Evolutionary conservation across 2,888 invertebrate species (phyloP).

Genomic region (Nowickia ferox): DNA sequence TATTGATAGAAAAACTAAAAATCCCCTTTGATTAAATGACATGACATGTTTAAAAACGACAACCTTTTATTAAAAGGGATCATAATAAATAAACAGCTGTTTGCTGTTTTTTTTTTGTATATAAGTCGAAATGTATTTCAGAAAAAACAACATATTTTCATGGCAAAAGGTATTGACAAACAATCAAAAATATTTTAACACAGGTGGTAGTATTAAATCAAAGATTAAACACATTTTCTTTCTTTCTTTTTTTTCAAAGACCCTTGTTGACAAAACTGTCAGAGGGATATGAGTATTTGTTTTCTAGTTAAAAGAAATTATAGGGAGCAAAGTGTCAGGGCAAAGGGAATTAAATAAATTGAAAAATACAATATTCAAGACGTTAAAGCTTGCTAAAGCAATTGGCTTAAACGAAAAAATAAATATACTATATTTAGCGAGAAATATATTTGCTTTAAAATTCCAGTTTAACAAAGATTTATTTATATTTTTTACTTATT

Average conservation of each 20-base stretch:
- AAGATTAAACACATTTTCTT: constrained; percentile 31
- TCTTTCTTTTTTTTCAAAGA: constrained; percentile 9
- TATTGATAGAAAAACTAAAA: constrained; percentile 34
- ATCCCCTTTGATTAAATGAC: constrained; percentile 32
- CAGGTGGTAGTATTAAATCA: constrained; percentile 64
- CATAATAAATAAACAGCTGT: constrained; percentile 39
- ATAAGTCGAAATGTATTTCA: not conserved
- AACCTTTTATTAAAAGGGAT: constrained; percentile 46
- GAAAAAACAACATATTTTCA: constrained; percentile 4
- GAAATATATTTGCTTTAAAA: not conserved
- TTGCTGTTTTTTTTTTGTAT: not conserved
- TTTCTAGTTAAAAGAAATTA: constrained; percentile 7
- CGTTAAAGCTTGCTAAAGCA: not conserved
- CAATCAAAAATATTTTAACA: constrained; percentile 52
- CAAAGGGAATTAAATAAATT: not conserved
- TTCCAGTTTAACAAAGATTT: not conserved
- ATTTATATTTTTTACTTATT: not conserved
- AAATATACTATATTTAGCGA: not conserved
- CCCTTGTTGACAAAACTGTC: constrained; percentile 34
- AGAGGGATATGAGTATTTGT: constrained; percentile 23
- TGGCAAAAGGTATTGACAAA: constrained; percentile 41
- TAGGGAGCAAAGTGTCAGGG: not conserved
- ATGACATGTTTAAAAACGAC: constrained; percentile 26
- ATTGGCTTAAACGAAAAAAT: not conserved
- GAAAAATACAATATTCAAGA: not conserved